Evolutionary conservation across 53 echinoderm and acorn worm genomes (phyloP).

Genomic region (Stichopus horrens): DNA sequence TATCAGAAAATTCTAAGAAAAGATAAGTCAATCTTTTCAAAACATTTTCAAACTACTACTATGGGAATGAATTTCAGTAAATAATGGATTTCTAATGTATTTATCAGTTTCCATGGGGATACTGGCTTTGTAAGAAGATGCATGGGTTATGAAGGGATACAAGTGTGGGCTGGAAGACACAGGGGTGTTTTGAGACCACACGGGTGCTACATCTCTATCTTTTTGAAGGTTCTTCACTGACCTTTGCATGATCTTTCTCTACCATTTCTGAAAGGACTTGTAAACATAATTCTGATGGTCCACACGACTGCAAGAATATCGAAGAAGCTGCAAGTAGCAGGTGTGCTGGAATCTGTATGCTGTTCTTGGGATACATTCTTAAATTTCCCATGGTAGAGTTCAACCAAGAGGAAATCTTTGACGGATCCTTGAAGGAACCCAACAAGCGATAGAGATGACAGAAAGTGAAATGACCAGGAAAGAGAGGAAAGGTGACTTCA

Average conservation of each 20-base stretch:
- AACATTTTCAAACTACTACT: too few relatives aligned
- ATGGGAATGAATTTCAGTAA: too few relatives aligned
- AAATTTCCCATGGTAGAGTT: neutral
- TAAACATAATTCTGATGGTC: neutral
- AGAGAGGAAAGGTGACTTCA: neutral
- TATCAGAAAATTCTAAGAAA: too few relatives aligned
- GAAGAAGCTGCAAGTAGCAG: neutral
- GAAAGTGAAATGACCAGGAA: neutral
- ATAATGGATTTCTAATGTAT: too few relatives aligned
- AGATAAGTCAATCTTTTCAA: too few relatives aligned
- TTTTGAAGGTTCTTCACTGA: neutral
- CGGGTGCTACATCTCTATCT: neutral
- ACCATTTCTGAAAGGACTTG: constrained; percentile 23
- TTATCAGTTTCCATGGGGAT: too few relatives aligned
- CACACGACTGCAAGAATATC: neutral
- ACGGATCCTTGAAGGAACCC: constrained; percentile 7
- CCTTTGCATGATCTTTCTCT: constrained; percentile 25
- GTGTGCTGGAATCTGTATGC: constrained; percentile 6
- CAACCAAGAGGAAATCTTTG: constrained; percentile 9
- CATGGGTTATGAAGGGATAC: too few relatives aligned
- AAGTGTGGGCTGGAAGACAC: too few relatives aligned
- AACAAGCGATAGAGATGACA: neutral
- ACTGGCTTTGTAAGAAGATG: too few relatives aligned
- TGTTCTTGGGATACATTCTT: constrained; percentile 6
- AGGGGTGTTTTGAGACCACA: neutral